These are phyloP conservation scores for Dioctria rufipes DNA, from an alignment of 2,888 invertebrate species.

Conservation along the genomic window DNA sequence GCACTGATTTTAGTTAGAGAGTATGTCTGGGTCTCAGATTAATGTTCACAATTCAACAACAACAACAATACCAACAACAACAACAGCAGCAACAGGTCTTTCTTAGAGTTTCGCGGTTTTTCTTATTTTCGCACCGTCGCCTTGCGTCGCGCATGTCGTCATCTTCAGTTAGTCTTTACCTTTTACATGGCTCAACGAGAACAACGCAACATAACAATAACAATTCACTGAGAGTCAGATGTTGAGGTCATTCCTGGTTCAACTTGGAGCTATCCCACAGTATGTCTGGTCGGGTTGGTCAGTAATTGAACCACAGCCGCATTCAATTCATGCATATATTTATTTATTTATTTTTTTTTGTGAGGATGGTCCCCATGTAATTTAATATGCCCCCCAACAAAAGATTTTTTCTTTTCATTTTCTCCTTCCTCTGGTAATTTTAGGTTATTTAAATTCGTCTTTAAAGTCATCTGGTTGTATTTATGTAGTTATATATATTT, in stretches of 20 bases:
- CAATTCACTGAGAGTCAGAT: not conserved
- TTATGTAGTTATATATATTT: too few relatives aligned
- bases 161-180: not conserved
- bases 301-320: constrained; percentile 6
- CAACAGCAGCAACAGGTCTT: not conserved
- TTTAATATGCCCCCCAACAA: constrained; percentile 29
- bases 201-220: not conserved
- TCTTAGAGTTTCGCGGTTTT: not conserved
- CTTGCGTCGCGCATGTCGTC: too few relatives aligned
- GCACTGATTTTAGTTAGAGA: not conserved
- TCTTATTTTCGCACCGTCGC: not conserved
- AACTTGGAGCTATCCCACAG: constrained; percentile 36
- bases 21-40: not conserved
- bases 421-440: constrained; percentile 10
- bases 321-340: not conserved
- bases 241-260: constrained; percentile 8
- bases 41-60: too few relatives aligned
- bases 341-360: too few relatives aligned
- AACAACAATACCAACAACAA: too few relatives aligned
- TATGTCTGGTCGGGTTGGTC: constrained; percentile 36
- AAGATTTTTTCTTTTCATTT: not conserved
- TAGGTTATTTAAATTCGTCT: not conserved
- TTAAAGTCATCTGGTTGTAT: not conserved
- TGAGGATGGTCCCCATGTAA: constrained; percentile 11
- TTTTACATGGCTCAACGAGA: not conserved